Evolutionary conservation across 2,888 invertebrate genomes (phyloP).

Genomic region (Sipunculus nudus): DNA sequence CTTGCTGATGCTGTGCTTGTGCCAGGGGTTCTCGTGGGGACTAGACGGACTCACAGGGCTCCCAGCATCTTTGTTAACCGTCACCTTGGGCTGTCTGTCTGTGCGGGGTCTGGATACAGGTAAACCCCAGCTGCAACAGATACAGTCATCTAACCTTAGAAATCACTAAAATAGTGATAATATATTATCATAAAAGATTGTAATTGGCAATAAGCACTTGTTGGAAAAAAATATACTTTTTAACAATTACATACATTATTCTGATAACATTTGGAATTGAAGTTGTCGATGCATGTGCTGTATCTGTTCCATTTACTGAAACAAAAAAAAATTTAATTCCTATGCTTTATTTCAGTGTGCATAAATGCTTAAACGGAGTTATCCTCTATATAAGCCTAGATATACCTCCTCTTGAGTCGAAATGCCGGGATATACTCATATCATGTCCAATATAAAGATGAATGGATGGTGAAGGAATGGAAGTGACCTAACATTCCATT

Average conservation of each 20-base stretch:
- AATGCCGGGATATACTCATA: no score
- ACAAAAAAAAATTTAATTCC: no score
- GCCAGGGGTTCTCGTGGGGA: constrained; percentile 46
- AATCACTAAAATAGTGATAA: background rate
- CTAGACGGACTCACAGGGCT: constrained; percentile 4
- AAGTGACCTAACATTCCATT: no score
- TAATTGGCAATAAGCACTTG: background rate
- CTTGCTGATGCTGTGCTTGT: constrained; percentile 2
- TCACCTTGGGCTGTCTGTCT: background rate
- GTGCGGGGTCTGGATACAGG: constrained; percentile 19
- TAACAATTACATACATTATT: background rate
- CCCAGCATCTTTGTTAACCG: background rate
- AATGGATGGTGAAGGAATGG: no score
- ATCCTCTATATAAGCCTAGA: no score
- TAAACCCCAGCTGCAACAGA: constrained; percentile 47
- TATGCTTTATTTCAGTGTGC: no score
- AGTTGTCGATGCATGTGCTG: background rate
- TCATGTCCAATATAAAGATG: no score
- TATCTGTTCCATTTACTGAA: background rate
- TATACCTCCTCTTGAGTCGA: no score
- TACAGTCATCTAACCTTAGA: no score
- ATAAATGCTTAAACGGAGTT: no score
- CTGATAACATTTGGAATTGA: background rate
- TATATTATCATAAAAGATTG: no score
- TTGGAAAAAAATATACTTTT: background rate